Conservation (phyloP, 1,140 invertebrate species). For the Pteromalus puparum region DNA sequence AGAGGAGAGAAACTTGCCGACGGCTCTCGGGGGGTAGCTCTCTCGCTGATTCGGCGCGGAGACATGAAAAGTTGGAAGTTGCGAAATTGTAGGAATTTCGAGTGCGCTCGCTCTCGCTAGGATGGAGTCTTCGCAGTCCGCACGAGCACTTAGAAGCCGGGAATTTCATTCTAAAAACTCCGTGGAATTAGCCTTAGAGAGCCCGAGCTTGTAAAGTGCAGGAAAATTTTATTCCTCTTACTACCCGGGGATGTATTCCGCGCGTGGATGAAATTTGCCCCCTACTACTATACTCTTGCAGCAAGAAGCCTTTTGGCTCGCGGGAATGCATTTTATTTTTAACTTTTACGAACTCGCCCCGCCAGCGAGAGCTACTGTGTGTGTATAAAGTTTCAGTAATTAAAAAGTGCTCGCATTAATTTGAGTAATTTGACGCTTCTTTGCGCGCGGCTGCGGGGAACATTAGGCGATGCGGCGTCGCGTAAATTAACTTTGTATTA, state of each 20-base stretch:
- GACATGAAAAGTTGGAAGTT: conserved; percentile 74
- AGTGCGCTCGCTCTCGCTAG: not conserved
- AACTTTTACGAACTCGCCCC: conserved; percentile 39
- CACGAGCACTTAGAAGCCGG: conserved; percentile 54
- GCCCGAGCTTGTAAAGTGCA: conserved; percentile 44
- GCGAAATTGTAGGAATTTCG: conserved; percentile 69
- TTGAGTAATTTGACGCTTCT: conserved; percentile 23
- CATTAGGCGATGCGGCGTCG: not conserved
- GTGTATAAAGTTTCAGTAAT: conserved; percentile 1
- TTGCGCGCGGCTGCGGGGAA: not conserved
- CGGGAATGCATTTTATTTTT: conserved; percentile 48
- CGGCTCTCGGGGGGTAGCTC: conserved; percentile 55
- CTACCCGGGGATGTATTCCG: not conserved
- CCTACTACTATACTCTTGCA: too few relatives aligned
- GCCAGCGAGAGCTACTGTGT: not conserved
- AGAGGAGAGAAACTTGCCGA: conserved; percentile 60
- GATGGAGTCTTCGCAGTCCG: conserved; percentile 5
- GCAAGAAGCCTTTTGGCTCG: not conserved
- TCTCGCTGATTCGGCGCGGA: conserved; percentile 60
- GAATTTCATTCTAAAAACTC: conserved; percentile 56
- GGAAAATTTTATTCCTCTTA: conserved; percentile 47
- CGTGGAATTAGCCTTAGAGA: conserved; percentile 52
- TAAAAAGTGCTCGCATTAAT: conserved; percentile 48
- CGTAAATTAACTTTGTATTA: not conserved
- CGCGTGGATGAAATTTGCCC: conserved; percentile 34